A percentile compares a stretch with the other conserved stretches of the same genome.
phyloP scores from a whole-genome alignment of 2,888 invertebrate species.

The Smittia sp. region DNA sequence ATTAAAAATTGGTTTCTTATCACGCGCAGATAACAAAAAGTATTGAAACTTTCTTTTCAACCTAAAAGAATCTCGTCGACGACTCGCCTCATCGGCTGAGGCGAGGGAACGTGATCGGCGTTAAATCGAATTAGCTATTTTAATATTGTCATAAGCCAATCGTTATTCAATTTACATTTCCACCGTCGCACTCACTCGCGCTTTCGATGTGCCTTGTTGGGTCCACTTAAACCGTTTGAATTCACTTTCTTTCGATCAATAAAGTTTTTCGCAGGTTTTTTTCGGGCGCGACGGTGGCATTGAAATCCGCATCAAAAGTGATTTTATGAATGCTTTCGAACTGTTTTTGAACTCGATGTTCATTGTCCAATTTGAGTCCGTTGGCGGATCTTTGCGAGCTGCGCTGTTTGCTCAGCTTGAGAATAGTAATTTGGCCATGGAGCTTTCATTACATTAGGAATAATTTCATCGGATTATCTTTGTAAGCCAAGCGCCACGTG shows the following conservation, averaged over 20 bases:
- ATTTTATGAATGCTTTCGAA: neutral
- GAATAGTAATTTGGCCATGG: neutral
- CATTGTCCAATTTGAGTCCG: neutral
- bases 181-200: neutral
- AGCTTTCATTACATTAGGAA: neutral
- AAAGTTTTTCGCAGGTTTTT: neutral
- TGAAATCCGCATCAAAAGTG: neutral
- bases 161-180: neutral
- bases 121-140: neutral
- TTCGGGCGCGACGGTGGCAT: neutral
- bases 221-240: neutral
- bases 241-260: slow-evolving; percentile 34
- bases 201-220: neutral
- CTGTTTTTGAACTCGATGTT: neutral
- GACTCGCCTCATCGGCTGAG: neutral
- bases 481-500: no score
- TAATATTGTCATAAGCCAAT: neutral
- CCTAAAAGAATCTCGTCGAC: slow-evolving; percentile 20
- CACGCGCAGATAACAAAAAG: slow-evolving; percentile 24
- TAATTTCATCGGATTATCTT: neutral
- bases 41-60: neutral
- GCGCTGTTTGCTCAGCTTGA: neutral
- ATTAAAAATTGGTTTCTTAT: slow-evolving; percentile 36
- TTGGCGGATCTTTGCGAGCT: neutral
- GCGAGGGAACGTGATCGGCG: neutral